Evolutionary conservation across 2,113 vertebrate species (phyloP).

Genomic region (Polypterus senegalus): DNA sequence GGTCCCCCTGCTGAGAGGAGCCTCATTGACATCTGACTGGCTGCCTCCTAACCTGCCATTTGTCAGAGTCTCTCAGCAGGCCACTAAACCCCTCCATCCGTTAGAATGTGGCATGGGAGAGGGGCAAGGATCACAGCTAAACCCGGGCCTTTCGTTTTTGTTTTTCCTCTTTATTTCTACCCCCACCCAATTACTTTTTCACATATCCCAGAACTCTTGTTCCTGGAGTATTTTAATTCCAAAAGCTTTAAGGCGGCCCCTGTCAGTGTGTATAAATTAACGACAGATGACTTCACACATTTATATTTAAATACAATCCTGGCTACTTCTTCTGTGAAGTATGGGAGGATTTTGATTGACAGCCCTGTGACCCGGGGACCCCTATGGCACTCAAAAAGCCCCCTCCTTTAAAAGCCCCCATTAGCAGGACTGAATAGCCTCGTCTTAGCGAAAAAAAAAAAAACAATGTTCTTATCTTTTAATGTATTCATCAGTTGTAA

Average conservation of each 20-base stretch:
- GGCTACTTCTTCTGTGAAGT: slow-evolving; percentile 27
- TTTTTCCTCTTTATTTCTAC: slow-evolving; percentile 28
- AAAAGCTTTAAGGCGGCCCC: slow-evolving; percentile 38
- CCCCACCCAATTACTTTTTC: too few species aligned
- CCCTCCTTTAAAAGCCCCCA: too few species aligned
- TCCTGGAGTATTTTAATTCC: slow-evolving; percentile 41
- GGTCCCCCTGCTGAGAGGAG: slow-evolving; percentile 24
- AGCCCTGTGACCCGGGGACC: slow-evolving; percentile 3
- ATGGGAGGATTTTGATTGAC: slow-evolving; percentile 25
- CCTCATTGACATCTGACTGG: slow-evolving; percentile 45
- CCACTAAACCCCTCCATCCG: slow-evolving; percentile 34
- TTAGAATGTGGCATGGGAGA: slow-evolving; percentile 30
- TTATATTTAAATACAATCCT: slow-evolving; percentile 41
- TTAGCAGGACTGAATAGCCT: too few species aligned
- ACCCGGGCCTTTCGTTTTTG: slow-evolving; percentile 40
- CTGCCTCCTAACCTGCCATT: slow-evolving; percentile 37
- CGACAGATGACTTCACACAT: slow-evolving; percentile 53
- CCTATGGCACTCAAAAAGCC: too few species aligned
- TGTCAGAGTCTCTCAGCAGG: slow-evolving; percentile 37
- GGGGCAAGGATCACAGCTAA: slow-evolving; percentile 37
- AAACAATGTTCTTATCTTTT: too few species aligned
- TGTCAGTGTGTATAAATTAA: slow-evolving; percentile 44
- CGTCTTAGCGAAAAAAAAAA: too few species aligned
- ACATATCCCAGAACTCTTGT: slow-evolving; percentile 9
- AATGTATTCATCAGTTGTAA: too few species aligned